Evolutionary conservation across 2,888 invertebrate species (phyloP), one percentile per base, ranked within the genome.

Genomic region (Dryadula phaetusa): DNA sequence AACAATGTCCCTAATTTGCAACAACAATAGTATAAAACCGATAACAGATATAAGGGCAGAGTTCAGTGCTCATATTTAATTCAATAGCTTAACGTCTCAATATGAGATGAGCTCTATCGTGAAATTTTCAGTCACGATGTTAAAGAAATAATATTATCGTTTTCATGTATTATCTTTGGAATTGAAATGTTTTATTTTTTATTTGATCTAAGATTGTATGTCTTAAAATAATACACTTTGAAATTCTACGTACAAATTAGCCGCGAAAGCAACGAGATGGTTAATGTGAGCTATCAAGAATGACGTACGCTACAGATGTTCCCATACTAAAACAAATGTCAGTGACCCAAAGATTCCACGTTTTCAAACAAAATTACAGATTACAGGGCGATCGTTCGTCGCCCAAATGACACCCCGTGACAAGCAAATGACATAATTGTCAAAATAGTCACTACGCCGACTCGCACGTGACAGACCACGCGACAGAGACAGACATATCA

Each of bases 351-450:
- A 82, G 85, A 88, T 86, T 87, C 89, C 83, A 89, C 86, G 79
- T 84, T 89, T 84, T 84, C 84, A 86, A 80, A 89, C 88, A 83
- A 91, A 92, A 92, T 92, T 90, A 92, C 83, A 88, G 86, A 92
- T 92, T 90, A 92, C 83, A 87, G 87, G 82, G 85, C 88, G 87
- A 90, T 87, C 88, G 89, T 84, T 88, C 88, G 88, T 88, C 90
- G 88, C 86, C 87, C 87, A 90, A 92, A 92, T 89, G 90, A 92
- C 90, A 90, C 86, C 86, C 90, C 87, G 86, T 86, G 86, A 88
- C 90, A 88, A 81, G 83, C 90, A 90, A 92, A 92, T 92, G 92
- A 92, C 92, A 92, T 92, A 92, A 92, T 92, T 92, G 92, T 92
- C 92, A 87, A 92, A 92, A 92, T 92, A 90, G 89, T 89, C 87